Percentiles rank a stretch among this genome's conserved stretches.
Conservation (phyloP, 1,140 invertebrate genomes). For the Sinonovacula constricta region DNA sequence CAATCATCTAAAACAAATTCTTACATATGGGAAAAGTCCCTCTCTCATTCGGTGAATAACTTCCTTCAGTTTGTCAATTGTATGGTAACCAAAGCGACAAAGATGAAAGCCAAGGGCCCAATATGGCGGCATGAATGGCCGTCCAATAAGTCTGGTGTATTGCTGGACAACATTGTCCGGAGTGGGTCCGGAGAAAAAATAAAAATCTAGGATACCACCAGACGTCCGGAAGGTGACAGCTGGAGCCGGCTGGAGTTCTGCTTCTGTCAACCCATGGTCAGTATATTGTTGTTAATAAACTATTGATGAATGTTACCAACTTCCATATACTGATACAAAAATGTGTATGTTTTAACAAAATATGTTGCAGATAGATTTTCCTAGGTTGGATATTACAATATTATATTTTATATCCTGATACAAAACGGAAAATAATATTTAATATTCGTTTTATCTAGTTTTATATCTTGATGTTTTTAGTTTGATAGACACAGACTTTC, state of each 20-base stretch:
- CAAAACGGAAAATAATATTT: too few relatives aligned
- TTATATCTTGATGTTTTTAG: too few relatives aligned
- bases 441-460: too few relatives aligned
- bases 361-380: too few relatives aligned
- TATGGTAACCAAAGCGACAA: constrained; percentile 82
- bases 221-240: constrained; percentile 68
- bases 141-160: constrained; percentile 85
- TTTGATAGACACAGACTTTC: too few relatives aligned
- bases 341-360: too few relatives aligned
- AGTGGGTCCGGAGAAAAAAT: constrained; percentile 73
- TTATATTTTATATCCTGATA: too few relatives aligned
- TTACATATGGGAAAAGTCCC: constrained; percentile 89
- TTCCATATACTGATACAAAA: too few relatives aligned
- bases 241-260: constrained; percentile 83
- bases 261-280: constrained; percentile 81
- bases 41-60: constrained; percentile 83
- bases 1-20: too few relatives aligned
- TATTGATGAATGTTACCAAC: too few relatives aligned
- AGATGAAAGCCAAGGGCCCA: constrained; percentile 94
- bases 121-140: constrained; percentile 91
- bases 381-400: too few relatives aligned
- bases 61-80: constrained; percentile 60
- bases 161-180: constrained; percentile 89
- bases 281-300: too few relatives aligned
- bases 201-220: constrained; percentile 77